phyloP scores from a whole-genome alignment of 92 coral and sea anemone genomes.

The Diadumene lineata region DNA sequence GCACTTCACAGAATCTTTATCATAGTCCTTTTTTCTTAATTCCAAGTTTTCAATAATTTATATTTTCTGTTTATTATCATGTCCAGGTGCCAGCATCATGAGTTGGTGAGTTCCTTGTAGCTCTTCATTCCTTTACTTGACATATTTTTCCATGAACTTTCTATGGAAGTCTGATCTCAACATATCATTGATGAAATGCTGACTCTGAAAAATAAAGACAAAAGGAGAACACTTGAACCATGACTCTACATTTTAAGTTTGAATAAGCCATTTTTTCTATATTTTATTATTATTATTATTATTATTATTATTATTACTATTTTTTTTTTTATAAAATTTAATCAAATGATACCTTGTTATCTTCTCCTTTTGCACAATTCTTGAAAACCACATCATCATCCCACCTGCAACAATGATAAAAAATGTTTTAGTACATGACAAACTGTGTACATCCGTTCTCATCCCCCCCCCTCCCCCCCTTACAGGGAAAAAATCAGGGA shows the following conservation, averaged over 20 bases:
- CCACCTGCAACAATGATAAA: slow-evolving; percentile 60
- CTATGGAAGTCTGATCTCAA: slow-evolving; percentile 97
- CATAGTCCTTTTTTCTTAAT: no score
- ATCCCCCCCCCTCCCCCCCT: no score
- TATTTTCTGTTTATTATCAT: no score
- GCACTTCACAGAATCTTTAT: no score
- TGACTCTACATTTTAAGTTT: background rate
- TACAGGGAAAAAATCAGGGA: no score
- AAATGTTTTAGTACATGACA: background rate
- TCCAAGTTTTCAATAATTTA: no score
- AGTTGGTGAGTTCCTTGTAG: no score
- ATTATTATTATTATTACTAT: background rate
- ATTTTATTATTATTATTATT: background rate
- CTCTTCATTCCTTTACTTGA: slow-evolving; percentile 59
- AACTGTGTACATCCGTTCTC: no score
- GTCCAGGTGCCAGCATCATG: no score
- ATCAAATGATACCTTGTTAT: slow-evolving; percentile 39
- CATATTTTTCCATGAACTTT: slow-evolving; percentile 95
- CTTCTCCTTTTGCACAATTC: slow-evolving; percentile 97
- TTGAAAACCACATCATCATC: slow-evolving; percentile 99
- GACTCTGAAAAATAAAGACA: slow-evolving; percentile 58
- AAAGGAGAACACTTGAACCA: background rate
- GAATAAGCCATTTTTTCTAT: no score
- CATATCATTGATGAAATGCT: slow-evolving; percentile 89
- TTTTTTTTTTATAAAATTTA: background rate